These are phyloP conservation scores for Neosilurus mollespiculum DNA, from an alignment of 2,797 vertebrate genomes.

Conservation along the genomic window DNA sequence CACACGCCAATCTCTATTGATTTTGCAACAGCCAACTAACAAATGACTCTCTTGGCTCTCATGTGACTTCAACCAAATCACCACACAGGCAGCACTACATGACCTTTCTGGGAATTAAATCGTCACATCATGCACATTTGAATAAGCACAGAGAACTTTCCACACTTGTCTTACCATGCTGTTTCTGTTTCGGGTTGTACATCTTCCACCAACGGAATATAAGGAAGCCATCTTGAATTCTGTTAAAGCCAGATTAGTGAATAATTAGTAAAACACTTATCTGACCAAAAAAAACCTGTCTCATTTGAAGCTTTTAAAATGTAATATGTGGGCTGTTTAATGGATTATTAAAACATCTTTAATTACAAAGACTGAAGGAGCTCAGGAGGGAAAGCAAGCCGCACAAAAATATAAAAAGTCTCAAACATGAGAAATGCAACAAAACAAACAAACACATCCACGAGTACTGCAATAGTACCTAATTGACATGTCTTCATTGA, in stretches of 20 bases:
- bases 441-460: background rate
- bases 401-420: background rate
- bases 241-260: conserved; percentile 57
- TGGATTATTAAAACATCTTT: background rate
- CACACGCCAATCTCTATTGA: too few relatives aligned
- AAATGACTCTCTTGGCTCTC: too few relatives aligned
- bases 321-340: background rate
- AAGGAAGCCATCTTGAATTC: conserved; percentile 97
- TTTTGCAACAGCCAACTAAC: too few relatives aligned
- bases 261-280: background rate
- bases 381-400: background rate
- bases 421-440: too few relatives aligned
- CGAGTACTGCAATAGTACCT: conserved; percentile 72
- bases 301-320: background rate
- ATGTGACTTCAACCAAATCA: too few relatives aligned
- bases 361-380: background rate
- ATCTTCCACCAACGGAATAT: conserved; percentile 99
- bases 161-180: conserved; percentile 82
- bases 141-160: background rate
- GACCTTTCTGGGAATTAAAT: too few relatives aligned
- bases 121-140: too few relatives aligned
- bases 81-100: too few relatives aligned
- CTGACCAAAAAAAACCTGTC: background rate
- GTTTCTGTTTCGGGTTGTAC: conserved; percentile 98
- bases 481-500: conserved; percentile 96